Evolutionary conservation across 1,140 invertebrate genomes (phyloP).

Genomic region (Batillaria attramentaria): DNA sequence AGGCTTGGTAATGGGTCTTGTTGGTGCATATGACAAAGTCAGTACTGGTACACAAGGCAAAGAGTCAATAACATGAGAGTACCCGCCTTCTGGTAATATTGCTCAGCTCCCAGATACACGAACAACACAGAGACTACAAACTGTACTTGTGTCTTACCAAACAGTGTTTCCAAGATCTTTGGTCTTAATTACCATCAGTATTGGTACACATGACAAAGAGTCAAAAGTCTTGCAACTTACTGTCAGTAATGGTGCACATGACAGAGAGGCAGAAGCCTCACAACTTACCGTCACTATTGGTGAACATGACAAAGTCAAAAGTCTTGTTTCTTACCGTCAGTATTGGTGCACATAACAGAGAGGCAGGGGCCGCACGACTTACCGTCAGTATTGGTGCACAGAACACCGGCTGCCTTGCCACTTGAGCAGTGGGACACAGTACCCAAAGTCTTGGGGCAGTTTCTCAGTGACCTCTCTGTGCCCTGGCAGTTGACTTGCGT

Average conservation of each 20-base stretch:
- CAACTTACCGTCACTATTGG: too few species aligned
- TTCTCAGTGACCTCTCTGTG: neutral
- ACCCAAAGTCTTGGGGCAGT: neutral
- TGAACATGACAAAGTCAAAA: too few species aligned
- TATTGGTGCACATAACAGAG: neutral
- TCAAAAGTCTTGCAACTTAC: too few species aligned
- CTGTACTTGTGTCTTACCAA: too few species aligned
- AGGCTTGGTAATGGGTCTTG: too few species aligned
- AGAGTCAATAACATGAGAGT: neutral
- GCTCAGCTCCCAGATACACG: neutral
- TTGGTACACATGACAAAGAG: too few species aligned
- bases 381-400: neutral
- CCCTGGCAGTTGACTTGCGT: constrained; percentile 18
- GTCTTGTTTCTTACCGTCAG: constrained; percentile 15
- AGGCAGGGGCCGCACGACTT: neutral
- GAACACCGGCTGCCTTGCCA: neutral
- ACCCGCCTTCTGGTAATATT: neutral
- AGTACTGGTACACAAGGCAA: too few species aligned
- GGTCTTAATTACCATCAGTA: too few species aligned
- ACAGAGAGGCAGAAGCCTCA: too few species aligned
- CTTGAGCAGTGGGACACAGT: neutral
- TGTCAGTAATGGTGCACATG: too few species aligned
- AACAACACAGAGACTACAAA: neutral
- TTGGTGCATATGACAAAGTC: too few species aligned
- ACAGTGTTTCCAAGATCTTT: too few species aligned